phyloP scores from a whole-genome alignment of 2,113 vertebrate genomes.

The Numenius arquata region DNA sequence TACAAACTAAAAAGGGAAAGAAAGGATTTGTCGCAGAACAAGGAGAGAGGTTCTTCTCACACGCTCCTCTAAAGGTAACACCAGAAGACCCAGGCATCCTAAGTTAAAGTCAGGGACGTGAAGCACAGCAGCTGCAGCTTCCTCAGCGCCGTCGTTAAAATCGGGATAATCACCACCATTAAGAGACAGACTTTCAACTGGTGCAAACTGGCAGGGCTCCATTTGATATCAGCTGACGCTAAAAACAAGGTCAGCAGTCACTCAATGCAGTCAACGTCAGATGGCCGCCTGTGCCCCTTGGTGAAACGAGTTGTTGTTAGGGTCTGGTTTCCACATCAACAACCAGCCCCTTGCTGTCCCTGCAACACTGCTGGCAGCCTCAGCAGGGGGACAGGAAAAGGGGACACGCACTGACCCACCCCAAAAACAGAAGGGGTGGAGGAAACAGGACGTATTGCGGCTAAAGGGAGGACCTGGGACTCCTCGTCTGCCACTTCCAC shows the following conservation, averaged over 20 bases:
- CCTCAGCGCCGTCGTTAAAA: neutral
- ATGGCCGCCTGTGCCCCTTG: neutral
- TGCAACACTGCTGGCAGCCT: neutral
- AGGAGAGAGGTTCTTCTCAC: neutral
- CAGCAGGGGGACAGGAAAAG: neutral
- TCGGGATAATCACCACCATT: neutral
- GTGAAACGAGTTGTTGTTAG: slow-evolving; percentile 42
- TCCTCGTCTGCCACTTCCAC: neutral
- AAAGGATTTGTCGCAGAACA: neutral
- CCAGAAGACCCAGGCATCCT: neutral
- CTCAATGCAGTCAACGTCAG: slow-evolving; percentile 28
- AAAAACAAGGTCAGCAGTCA: slow-evolving; percentile 60
- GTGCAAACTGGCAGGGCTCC: slow-evolving; percentile 53
- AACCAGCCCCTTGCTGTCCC: neutral
- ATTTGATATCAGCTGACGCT: slow-evolving; percentile 21
- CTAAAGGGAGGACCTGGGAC: neutral
- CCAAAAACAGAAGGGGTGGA: neutral
- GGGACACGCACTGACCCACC: neutral
- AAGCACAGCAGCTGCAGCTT: neutral
- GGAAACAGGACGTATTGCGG: neutral
- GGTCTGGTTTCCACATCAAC: neutral
- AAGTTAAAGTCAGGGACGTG: neutral
- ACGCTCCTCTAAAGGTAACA: neutral
- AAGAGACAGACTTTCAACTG: slow-evolving; percentile 45
- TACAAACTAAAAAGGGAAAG: neutral